Conservation (phyloP, 2,888 invertebrate species). For the Gymnoscelis rufifasciata region DNA sequence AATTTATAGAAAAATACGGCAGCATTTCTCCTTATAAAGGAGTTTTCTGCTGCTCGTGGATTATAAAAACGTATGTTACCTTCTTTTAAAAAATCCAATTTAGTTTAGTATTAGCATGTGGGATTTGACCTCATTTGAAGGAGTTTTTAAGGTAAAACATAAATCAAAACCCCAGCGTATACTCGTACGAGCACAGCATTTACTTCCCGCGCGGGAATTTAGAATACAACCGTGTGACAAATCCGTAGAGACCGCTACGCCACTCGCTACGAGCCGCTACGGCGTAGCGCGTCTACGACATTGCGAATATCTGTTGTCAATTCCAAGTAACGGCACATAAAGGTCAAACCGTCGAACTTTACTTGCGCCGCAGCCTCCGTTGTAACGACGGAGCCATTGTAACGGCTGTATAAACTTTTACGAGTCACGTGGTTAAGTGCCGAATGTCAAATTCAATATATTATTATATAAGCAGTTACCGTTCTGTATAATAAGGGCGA, state of each 20-base stretch:
- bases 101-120: too few species aligned
- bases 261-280: constrained; percentile 3
- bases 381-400: constrained; percentile 21
- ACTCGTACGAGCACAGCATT: too few species aligned
- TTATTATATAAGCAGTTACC: constrained; percentile 11
- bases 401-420: constrained; percentile 27
- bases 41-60: too few species aligned
- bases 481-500: constrained; percentile 7
- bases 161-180: too few species aligned
- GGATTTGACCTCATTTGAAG: too few species aligned
- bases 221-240: neutral
- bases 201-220: too few species aligned
- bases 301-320: neutral
- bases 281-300: neutral
- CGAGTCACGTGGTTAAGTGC: constrained; percentile 22
- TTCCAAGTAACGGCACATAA: constrained; percentile 6
- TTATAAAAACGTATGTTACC: too few species aligned
- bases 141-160: too few species aligned
- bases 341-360: constrained; percentile 20
- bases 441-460: constrained; percentile 21
- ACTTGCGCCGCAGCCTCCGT: constrained; percentile 12
- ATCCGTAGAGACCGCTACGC: constrained; percentile 4
- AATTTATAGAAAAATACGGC: too few species aligned
- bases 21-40: too few species aligned
- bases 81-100: too few species aligned